phyloP scores from a whole-genome alignment of 2,113 vertebrate genomes.

The Alexandromys fortis region DNA sequence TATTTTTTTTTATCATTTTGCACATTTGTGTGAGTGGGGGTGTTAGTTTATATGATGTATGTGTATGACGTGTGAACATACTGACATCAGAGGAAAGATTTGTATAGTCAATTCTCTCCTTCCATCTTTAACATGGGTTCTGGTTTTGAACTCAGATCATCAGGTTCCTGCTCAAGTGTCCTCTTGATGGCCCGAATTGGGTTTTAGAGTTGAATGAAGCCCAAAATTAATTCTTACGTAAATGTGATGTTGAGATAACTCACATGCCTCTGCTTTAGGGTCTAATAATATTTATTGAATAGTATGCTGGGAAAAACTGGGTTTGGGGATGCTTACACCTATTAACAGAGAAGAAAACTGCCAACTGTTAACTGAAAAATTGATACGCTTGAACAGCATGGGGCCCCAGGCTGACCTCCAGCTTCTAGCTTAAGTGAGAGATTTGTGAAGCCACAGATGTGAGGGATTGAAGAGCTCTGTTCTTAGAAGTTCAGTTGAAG shows the following conservation, averaged over 20 bases:
- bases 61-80: background rate
- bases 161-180: background rate
- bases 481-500: constrained; percentile 61
- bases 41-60: background rate
- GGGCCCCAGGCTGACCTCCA: no score
- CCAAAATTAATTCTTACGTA: constrained; percentile 37
- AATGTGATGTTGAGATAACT: background rate
- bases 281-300: constrained; percentile 47
- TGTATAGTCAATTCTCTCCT: background rate
- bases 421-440: background rate
- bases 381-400: background rate
- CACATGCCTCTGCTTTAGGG: background rate
- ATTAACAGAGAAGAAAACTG: background rate
- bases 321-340: background rate
- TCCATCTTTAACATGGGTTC: background rate
- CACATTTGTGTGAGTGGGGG: no score
- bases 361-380: background rate
- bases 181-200: background rate
- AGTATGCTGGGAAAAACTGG: constrained; percentile 3
- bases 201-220: constrained; percentile 41
- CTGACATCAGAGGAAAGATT: background rate
- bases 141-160: background rate
- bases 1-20: background rate
- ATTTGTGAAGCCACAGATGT: constrained; percentile 44
- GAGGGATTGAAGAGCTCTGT: background rate